phyloP scores from a whole-genome alignment of 2,888 invertebrate genomes.

The Molorchus minor region DNA sequence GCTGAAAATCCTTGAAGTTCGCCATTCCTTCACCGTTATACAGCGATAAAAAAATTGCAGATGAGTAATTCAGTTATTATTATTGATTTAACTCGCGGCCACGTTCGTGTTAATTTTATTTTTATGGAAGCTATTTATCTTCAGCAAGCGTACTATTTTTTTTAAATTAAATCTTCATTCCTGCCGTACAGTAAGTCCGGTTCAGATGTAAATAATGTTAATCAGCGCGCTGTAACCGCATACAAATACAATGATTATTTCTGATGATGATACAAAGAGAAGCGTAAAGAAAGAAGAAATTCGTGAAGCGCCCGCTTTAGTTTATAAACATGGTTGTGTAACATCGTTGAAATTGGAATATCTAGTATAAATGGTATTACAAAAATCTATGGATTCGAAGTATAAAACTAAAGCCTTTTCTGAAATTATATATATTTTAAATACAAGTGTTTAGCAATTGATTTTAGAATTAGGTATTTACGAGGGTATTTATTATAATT shows the following conservation, averaged over 20 bases:
- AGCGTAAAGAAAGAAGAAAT: too few relatives aligned
- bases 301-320: too few relatives aligned
- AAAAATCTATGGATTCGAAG: too few relatives aligned
- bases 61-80: constrained; percentile 18
- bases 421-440: too few relatives aligned
- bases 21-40: constrained; percentile 4
- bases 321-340: too few relatives aligned
- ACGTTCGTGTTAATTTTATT: constrained; percentile 10
- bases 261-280: too few relatives aligned
- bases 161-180: background rate
- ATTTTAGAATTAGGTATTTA: too few relatives aligned
- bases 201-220: background rate
- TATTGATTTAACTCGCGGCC: constrained; percentile 9
- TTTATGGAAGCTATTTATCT: constrained; percentile 1
- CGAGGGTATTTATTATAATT: too few relatives aligned
- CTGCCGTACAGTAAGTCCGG: background rate
- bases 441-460: too few relatives aligned
- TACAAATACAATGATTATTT: background rate
- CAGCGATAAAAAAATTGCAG: background rate
- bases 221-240: background rate
- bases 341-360: too few relatives aligned
- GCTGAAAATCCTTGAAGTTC: constrained; percentile 13
- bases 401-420: too few relatives aligned
- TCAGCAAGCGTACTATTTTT: constrained; percentile 1
- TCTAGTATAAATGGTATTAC: too few relatives aligned